phyloP scores from a whole-genome alignment of 2,888 invertebrate species.

The Laothoe populi region DNA sequence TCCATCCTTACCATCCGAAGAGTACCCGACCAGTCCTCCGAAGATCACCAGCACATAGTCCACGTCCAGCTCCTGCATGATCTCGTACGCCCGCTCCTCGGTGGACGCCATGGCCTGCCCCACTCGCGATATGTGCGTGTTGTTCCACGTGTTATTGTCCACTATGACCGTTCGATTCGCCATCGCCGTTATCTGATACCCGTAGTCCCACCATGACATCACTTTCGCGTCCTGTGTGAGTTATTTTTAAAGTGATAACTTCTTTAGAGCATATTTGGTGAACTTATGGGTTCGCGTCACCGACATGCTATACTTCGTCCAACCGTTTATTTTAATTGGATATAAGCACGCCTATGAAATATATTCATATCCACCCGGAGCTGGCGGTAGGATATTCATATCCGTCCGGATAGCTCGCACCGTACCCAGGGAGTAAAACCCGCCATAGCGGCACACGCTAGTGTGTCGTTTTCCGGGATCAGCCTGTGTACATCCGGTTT shows the following conservation, averaged over 20 bases:
- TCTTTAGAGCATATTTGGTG: no score
- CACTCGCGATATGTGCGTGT: constrained; percentile 98
- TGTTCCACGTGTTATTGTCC: constrained; percentile 99
- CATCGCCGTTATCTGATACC: constrained; percentile 99
- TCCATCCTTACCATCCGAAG: constrained; percentile 92
- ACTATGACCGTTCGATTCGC: constrained; percentile 98
- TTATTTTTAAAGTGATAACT: not conserved
- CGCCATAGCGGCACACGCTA: no score
- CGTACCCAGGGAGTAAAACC: no score
- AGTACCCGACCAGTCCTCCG: constrained; percentile 99
- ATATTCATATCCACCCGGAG: no score
- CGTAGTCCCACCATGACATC: constrained; percentile 99
- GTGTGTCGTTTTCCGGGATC: no score
- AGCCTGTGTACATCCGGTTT: no score
- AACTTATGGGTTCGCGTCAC: no score
- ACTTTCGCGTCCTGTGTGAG: constrained; percentile 93
- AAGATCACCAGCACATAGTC: constrained; percentile 99
- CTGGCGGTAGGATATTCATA: no score
- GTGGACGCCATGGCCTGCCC: constrained; percentile 99
- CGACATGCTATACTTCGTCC: no score
- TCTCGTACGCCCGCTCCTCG: constrained; percentile 98
- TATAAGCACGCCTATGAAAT: no score
- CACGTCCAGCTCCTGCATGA: constrained; percentile 98
- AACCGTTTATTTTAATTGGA: no score
- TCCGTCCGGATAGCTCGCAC: no score